phyloP scores from a whole-genome alignment of 1,140 invertebrate genomes.

The Bombus difficillimus region DNA sequence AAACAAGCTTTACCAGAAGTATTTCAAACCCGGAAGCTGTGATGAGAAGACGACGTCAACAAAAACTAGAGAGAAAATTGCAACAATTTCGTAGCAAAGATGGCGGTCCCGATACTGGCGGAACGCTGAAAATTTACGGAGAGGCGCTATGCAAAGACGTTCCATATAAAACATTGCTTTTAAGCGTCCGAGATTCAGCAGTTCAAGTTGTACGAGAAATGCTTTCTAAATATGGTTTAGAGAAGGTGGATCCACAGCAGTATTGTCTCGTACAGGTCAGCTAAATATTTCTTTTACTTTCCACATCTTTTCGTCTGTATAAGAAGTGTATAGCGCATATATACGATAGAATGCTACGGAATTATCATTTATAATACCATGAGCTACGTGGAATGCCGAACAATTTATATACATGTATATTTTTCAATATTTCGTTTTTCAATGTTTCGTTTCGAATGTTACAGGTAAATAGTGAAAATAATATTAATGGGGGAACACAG shows the following conservation, averaged over 20 bases:
- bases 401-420: not conserved
- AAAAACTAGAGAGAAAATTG: slow-evolving; percentile 98
- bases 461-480: slow-evolving; percentile 87
- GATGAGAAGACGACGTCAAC: slow-evolving; percentile 97
- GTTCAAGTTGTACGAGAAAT: slow-evolving; percentile 97
- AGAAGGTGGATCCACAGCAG: slow-evolving; percentile 92
- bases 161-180: slow-evolving; percentile 98
- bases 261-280: slow-evolving; percentile 97
- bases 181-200: slow-evolving; percentile 96
- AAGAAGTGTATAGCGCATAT: too few species aligned
- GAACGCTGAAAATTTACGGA: slow-evolving; percentile 99
- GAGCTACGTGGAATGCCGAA: too few species aligned
- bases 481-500: slow-evolving; percentile 83
- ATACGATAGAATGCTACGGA: too few species aligned
- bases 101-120: slow-evolving; percentile 96
- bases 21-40: slow-evolving; percentile 99
- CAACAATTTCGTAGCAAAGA: slow-evolving; percentile 97
- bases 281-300: not conserved
- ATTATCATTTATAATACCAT: too few species aligned
- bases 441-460: not conserved
- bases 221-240: slow-evolving; percentile 97
- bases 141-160: slow-evolving; percentile 98
- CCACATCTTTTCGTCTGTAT: too few species aligned
- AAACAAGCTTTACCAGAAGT: slow-evolving; percentile 98
- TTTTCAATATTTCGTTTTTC: not conserved